These are phyloP conservation scores for Oscheius myriophilus DNA, from an alignment of 2,888 invertebrate species.

Conservation along the genomic window DNA sequence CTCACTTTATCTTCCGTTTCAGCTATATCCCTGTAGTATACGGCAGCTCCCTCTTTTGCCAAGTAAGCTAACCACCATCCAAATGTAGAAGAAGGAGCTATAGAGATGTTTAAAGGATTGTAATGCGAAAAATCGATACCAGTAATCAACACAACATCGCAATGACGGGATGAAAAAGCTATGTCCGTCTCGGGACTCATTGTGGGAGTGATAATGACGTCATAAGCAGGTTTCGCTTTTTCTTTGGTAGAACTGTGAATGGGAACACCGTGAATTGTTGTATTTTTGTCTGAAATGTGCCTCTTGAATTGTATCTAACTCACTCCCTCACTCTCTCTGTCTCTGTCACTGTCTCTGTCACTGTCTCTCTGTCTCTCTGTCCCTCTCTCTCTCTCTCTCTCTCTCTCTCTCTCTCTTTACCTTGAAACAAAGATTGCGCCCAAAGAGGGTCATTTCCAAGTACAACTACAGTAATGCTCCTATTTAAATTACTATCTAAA, in stretches of 20 bases:
- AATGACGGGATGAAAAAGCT: slow-evolving; percentile 36
- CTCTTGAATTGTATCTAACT: neutral
- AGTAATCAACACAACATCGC: slow-evolving; percentile 44
- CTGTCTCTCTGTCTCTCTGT: neutral
- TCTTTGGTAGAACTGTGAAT: no score
- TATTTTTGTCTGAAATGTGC: no score
- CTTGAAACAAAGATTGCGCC: slow-evolving; percentile 36
- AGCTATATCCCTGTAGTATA: slow-evolving; percentile 41
- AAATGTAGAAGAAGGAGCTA: slow-evolving; percentile 46
- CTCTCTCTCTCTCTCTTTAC: slow-evolving; percentile 14
- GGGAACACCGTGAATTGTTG: no score
- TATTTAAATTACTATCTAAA: slow-evolving; percentile 5
- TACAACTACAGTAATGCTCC: slow-evolving; percentile 33
- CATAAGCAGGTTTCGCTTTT: neutral
- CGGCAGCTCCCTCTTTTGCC: slow-evolving; percentile 31
- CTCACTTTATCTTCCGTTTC: slow-evolving; percentile 40
- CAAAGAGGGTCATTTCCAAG: slow-evolving; percentile 41
- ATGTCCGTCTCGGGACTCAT: slow-evolving; percentile 42
- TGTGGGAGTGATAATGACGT: slow-evolving; percentile 35
- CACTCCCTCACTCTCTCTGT: no score
- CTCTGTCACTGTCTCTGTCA: neutral
- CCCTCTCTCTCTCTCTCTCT: slow-evolving; percentile 18
- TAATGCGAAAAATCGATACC: slow-evolving; percentile 22
- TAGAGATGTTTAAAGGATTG: neutral
- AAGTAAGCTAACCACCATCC: slow-evolving; percentile 49